Evolutionary conservation across 2,888 invertebrate species (phyloP), one percentile per base, ranked within the genome.

Genomic region (Cremastinae sp.): DNA sequence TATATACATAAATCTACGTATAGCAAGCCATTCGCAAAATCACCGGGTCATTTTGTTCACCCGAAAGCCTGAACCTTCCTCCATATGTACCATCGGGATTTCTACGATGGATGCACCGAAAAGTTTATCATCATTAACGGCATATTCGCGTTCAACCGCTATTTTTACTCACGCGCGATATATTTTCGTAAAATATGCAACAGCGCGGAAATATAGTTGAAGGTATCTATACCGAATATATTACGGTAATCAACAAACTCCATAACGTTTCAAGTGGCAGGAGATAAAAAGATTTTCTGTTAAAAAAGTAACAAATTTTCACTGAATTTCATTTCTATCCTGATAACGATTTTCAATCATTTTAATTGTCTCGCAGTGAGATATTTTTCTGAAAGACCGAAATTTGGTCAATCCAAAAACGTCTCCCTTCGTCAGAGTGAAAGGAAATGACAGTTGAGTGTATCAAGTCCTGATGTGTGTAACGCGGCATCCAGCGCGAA

Each of bases 11-110:
- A 51, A 58, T 65, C 35, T 49, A 64, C 43, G 28, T 28, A 66
- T 41, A 55, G 62, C 49, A 43, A 41, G 12, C 72, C 65, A 69
- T 59, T 72, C 64, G 65, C 37, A 43, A 61, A 74, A 78, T 75
- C 68, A 66, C 70, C 68, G 59, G 59, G 56, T 70, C 71, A 74
- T 69, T 77, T 75, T 43, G 51, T 49, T 18, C 51, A 45, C 39
- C 12, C 16, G 66, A 59, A 75, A 66, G 51, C 39, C 45, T 53
- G 35, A 9, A 58, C 22, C 43, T 39, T 70, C 56, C 66, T 73
- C 28, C 5, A 5, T 28, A 5, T 28, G 28, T 28, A 3, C 2
- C 66, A 78, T 61, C 69, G 47, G 47, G 14, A 61, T 43, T 61
- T 58, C 16, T 37, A 37, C 49, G 18, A 51, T 37, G 47, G 14